phyloP scores from a whole-genome alignment of 2,888 invertebrate genomes.

The Selenia dentaria region DNA sequence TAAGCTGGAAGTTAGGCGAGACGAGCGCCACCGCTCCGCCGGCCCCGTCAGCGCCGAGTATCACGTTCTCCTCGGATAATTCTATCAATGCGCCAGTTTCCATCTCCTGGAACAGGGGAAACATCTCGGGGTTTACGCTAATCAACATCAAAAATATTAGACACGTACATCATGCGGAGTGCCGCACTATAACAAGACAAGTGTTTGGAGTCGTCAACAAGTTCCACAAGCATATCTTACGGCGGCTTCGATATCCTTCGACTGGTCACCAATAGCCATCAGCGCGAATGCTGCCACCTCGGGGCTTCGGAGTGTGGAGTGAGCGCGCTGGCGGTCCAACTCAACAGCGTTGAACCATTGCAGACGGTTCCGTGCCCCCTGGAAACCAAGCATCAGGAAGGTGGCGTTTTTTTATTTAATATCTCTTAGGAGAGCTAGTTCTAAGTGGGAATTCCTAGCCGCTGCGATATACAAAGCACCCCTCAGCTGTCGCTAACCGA shows the following conservation, averaged over 20 bases:
- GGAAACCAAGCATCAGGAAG: no score
- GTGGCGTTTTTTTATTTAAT: no score
- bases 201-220: no score
- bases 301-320: slow-evolving; percentile 59
- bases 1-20: slow-evolving; percentile 53
- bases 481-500: no score
- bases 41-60: slow-evolving; percentile 51
- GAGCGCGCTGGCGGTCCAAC: slow-evolving; percentile 63
- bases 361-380: slow-evolving; percentile 55
- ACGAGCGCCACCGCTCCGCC: slow-evolving; percentile 53
- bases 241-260: slow-evolving; percentile 20
- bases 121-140: no score
- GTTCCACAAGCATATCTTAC: slow-evolving; percentile 2
- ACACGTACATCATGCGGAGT: no score
- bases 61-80: slow-evolving; percentile 59
- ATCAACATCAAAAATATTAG: no score
- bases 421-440: no score
- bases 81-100: slow-evolving; percentile 60
- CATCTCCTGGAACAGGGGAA: slow-evolving; percentile 46
- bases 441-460: no score
- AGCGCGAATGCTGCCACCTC: slow-evolving; percentile 55
- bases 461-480: no score
- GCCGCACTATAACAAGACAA: no score
- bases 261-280: slow-evolving; percentile 52
- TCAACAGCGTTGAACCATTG: slow-evolving; percentile 61